Conservation (phyloP, 2,113 vertebrate genomes). For the Pterocles orientalis region DNA sequence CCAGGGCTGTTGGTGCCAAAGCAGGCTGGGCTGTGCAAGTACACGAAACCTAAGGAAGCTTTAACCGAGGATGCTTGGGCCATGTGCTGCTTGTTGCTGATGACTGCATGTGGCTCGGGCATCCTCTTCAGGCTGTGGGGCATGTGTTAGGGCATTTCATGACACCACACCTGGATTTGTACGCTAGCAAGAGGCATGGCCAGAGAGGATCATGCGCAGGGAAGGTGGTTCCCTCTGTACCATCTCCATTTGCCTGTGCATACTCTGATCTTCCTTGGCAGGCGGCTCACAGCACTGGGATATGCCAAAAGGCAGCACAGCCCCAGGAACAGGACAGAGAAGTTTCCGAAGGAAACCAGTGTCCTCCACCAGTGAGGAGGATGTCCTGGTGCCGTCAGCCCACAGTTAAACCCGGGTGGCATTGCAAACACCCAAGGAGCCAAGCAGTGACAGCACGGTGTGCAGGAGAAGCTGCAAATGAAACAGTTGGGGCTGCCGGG, state of each 20-base stretch:
- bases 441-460: rapidly evolving
- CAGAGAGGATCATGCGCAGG: neutral
- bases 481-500: neutral
- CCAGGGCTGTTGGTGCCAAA: neutral
- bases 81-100: neutral
- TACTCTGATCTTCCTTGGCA: neutral
- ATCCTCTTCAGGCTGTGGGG: neutral
- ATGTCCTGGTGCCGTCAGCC: neutral
- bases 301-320: neutral
- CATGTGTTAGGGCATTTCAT: neutral
- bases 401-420: rapidly evolving
- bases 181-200: rapidly evolving
- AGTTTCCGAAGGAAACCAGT: neutral
- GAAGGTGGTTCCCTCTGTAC: neutral
- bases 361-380: neutral
- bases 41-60: neutral
- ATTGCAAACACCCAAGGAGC: neutral
- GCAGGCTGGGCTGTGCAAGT: neutral
- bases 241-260: neutral
- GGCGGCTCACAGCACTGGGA: rapidly evolving
- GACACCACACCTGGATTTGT: neutral
- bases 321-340: neutral
- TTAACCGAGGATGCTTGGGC: neutral
- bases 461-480: neutral
- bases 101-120: neutral